Conservation (phyloP, 2,797 vertebrate genomes). For the Clarias laeviceps region DNA sequence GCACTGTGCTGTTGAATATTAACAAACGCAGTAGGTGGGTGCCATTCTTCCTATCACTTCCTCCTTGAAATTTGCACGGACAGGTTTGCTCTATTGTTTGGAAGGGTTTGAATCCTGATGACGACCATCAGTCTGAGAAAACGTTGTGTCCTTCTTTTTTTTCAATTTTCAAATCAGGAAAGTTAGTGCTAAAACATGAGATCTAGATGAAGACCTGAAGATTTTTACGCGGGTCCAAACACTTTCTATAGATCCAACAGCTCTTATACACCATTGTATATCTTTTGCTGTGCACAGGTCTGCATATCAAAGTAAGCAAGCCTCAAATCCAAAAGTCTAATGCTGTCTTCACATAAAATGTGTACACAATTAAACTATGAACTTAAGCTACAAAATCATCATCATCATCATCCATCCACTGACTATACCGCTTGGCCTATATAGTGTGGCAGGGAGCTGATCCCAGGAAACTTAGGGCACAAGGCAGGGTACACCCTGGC, state of each 20-base stretch:
- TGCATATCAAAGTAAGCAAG: neutral
- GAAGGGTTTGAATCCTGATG: neutral
- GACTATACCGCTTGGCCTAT: no score
- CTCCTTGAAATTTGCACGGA: neutral
- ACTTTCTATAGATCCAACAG: neutral
- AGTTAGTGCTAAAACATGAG: neutral
- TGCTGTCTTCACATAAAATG: no score
- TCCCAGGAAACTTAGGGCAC: no score
- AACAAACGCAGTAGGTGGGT: neutral
- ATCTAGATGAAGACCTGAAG: neutral
- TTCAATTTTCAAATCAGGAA: neutral
- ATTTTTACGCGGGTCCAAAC: neutral
- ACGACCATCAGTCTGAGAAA: neutral
- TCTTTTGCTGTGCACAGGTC: neutral
- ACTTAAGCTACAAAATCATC: neutral
- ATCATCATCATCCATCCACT: no score
- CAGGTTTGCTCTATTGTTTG: neutral
- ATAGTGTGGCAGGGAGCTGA: no score
- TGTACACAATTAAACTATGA: neutral
- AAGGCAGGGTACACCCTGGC: no score
- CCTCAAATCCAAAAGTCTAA: neutral
- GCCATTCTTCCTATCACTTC: neutral
- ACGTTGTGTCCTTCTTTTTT: neutral
- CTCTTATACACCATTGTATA: neutral
- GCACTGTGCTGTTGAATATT: neutral